phyloP scores from a whole-genome alignment of 2,113 vertebrate species.

The Nothocercus nigrocapillus region DNA sequence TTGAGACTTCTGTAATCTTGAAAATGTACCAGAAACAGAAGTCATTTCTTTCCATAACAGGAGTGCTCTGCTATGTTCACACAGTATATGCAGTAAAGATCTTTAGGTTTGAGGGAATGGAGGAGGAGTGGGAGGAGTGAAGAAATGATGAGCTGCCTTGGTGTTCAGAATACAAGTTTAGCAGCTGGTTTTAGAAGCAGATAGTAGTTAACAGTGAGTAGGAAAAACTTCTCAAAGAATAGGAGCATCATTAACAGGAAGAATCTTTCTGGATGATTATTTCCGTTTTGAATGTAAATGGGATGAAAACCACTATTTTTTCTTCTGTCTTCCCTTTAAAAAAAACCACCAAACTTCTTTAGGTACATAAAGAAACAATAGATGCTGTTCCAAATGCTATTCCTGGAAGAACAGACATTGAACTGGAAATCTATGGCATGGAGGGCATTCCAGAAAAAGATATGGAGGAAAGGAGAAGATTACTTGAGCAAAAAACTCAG shows the following conservation, averaged over 20 bases:
- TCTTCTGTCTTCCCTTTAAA: too few relatives aligned
- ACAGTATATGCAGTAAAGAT: background rate
- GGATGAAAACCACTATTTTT: background rate
- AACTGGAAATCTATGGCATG: conserved; percentile 99
- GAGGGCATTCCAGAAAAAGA: conserved; percentile 99
- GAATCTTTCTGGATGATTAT: too few relatives aligned
- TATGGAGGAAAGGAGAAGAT: conserved; percentile 93
- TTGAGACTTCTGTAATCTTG: background rate
- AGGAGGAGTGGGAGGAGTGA: background rate
- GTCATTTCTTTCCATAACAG: background rate
- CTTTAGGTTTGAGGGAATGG: background rate
- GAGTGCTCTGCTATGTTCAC: background rate
- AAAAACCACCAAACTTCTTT: background rate
- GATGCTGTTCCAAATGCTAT: conserved; percentile 98
- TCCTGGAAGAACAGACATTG: conserved; percentile 96
- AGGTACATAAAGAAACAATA: conserved; percentile 99
- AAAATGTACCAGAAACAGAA: background rate
- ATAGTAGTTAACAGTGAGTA: background rate
- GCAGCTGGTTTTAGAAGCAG: background rate
- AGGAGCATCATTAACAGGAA: too few relatives aligned
- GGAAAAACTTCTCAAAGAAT: too few relatives aligned
- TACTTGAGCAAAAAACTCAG: conserved; percentile 97
- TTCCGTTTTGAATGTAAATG: background rate
- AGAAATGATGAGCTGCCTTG: background rate
- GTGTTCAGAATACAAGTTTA: background rate